These are phyloP conservation scores for Dolichopus griseipennis DNA, from an alignment of 2,888 invertebrate genomes.

Conservation along the genomic window DNA sequence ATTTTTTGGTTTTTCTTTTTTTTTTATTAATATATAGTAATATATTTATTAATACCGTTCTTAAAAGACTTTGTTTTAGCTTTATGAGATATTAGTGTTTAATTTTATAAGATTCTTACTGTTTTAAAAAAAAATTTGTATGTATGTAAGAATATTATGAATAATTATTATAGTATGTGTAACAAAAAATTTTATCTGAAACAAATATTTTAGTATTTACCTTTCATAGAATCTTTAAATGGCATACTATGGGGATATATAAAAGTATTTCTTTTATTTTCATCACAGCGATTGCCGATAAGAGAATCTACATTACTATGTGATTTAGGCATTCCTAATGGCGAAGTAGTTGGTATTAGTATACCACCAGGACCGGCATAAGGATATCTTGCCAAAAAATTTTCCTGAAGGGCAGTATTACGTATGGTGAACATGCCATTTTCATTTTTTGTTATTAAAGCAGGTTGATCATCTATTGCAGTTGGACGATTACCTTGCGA, in stretches of 20 bases:
- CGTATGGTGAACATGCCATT: constrained; percentile 79
- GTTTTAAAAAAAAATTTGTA: no score
- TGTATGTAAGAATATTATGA: no score
- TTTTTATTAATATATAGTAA: no score
- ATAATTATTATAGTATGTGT: no score
- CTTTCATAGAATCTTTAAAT: not conserved
- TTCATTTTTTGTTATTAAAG: constrained; percentile 58
- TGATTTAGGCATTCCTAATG: not conserved
- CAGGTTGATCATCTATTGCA: constrained; percentile 46
- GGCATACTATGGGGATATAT: not conserved
- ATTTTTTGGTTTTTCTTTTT: no score
- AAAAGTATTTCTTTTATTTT: not conserved
- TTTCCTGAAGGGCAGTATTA: constrained; percentile 52
- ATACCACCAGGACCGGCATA: not conserved
- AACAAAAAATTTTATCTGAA: no score
- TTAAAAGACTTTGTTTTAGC: no score
- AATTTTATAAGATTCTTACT: no score
- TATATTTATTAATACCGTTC: no score
- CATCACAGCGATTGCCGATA: not conserved
- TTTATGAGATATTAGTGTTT: no score
- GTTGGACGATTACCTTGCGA: constrained; percentile 28
- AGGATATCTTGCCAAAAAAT: constrained; percentile 17
- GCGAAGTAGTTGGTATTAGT: not conserved
- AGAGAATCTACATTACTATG: no score
- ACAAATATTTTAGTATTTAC: not conserved